A percentile compares a stretch with the other conserved stretches of the same genome.
Evolutionary conservation across 64 coral and sea anemone species (phyloP).

Genomic region (Cladopsammia gracilis): DNA sequence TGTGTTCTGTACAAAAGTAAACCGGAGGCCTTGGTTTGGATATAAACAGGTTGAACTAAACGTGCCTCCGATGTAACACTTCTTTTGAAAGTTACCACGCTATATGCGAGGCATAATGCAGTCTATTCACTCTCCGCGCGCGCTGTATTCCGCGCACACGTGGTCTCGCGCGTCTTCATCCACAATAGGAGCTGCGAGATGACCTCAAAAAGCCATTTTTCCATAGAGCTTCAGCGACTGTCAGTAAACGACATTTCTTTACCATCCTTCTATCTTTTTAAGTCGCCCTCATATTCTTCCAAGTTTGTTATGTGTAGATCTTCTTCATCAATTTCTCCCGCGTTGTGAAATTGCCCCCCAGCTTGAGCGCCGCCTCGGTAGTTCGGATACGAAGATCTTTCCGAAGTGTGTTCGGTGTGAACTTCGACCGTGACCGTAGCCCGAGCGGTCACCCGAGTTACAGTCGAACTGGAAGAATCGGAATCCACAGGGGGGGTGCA

Average conservation of each 20-base stretch:
- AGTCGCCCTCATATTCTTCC: not conserved
- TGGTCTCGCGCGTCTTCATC: conserved; percentile 6
- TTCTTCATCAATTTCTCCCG: not conserved
- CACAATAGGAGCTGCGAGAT: not conserved
- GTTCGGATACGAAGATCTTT: conserved; percentile 25
- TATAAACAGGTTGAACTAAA: not conserved
- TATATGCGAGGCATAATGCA: not conserved
- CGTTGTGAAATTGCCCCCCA: not conserved
- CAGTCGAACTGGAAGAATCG: conserved; percentile 91
- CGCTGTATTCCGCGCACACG: not conserved
- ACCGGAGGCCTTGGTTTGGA: not conserved
- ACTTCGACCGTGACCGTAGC: conserved; percentile 94
- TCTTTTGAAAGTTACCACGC: not conserved
- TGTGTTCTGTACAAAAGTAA: not conserved
- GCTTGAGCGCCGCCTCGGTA: conserved; percentile 16
- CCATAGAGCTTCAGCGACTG: not conserved
- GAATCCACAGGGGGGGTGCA: conserved; percentile 50
- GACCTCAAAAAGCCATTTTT: not conserved
- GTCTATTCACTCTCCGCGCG: not conserved
- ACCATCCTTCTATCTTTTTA: not conserved
- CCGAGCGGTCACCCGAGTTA: conserved; percentile 87
- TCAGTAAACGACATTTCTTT: not conserved
- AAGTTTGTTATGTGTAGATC: conserved; percentile 16
- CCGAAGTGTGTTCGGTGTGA: conserved; percentile 62
- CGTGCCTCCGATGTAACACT: not conserved